Conservation (phyloP, 2,113 vertebrate genomes). For the Cynoglossus semilaevis region DNA sequence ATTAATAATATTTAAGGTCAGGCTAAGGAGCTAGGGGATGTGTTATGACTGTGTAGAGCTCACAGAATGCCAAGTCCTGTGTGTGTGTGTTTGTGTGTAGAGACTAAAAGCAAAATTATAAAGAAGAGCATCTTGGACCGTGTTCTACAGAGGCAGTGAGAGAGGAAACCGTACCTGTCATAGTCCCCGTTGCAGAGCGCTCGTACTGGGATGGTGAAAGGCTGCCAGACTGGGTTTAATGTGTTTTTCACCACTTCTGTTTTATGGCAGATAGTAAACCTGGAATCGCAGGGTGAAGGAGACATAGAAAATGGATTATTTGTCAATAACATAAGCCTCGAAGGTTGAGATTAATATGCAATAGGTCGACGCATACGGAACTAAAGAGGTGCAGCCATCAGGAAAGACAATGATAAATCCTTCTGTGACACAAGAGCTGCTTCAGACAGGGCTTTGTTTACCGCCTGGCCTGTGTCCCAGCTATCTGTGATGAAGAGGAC, state of each 20-base stretch:
- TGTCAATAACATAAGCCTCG: constrained; percentile 15
- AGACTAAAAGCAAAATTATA: neutral
- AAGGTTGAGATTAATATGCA: constrained; percentile 17
- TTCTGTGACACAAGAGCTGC: constrained; percentile 7
- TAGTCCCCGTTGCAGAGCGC: constrained; percentile 75
- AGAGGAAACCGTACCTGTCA: constrained; percentile 61
- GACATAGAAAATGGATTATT: constrained; percentile 6
- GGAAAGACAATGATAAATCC: constrained; percentile 16
- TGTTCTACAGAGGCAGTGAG: neutral
- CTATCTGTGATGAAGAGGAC: constrained; percentile 32
- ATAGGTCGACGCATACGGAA: constrained; percentile 15
- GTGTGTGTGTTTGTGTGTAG: constrained; percentile 7
- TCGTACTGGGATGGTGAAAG: constrained; percentile 69
- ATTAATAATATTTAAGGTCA: no score
- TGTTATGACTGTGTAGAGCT: no score
- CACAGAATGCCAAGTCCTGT: neutral
- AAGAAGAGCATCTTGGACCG: constrained; percentile 7
- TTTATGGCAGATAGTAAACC: constrained; percentile 77
- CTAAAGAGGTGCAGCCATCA: constrained; percentile 1
- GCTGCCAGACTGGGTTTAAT: constrained; percentile 73
- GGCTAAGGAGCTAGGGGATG: no score
- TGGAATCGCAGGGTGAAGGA: constrained; percentile 25
- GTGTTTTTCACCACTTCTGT: constrained; percentile 76
- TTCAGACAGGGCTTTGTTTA: constrained; percentile 41
- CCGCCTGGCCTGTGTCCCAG: constrained; percentile 28